Evolutionary conservation across 2,113 vertebrate species (phyloP).

Genomic region (Anhinga anhinga): DNA sequence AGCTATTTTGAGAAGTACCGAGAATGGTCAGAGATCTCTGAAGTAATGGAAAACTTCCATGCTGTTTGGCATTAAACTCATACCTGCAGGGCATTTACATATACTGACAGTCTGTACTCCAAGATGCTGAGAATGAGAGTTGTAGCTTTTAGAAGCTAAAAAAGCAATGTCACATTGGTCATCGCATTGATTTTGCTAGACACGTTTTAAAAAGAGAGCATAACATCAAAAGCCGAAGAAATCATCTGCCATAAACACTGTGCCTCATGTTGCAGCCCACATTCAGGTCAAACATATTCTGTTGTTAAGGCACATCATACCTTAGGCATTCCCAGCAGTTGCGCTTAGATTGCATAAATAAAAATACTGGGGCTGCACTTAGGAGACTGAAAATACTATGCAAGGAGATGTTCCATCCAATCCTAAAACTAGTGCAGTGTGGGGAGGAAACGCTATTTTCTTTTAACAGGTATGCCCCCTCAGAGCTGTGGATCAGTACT

Average conservation of each 20-base stretch:
- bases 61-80: neutral
- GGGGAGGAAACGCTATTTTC: rapidly evolving
- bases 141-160: neutral
- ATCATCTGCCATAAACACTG: neutral
- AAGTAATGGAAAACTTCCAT: neutral
- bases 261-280: rapidly evolving
- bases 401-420: neutral
- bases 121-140: neutral
- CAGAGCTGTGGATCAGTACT: neutral
- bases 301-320: neutral
- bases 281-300: neutral
- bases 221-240: neutral
- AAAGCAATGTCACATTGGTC: neutral
- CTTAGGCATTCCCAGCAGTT: neutral
- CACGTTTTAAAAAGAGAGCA: neutral
- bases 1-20: too few relatives aligned
- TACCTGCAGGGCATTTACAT: neutral
- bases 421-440: rapidly evolving
- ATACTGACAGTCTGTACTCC: neutral
- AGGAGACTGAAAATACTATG: neutral
- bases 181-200: neutral
- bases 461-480: neutral
- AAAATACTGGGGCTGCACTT: neutral
- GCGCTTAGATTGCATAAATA: neutral
- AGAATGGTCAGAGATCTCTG: neutral